Conservation (phyloP, 2,797 vertebrate genomes). For the Chloroceryle amazona region DNA sequence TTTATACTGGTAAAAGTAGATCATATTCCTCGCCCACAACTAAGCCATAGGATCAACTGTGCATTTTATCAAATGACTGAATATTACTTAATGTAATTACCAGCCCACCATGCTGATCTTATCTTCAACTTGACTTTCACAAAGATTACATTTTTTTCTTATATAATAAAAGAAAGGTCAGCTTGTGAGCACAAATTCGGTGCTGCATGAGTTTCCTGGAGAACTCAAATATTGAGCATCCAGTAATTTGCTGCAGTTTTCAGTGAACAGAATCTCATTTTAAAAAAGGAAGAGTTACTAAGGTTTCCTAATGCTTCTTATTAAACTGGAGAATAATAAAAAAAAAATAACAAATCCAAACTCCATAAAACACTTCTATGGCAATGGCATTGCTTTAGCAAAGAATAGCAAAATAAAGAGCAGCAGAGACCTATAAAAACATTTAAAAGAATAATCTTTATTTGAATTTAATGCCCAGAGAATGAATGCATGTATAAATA, state of each 20-base stretch:
- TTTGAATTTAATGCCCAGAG: neutral
- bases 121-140: constrained; percentile 73
- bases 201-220: constrained; percentile 41
- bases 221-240: constrained; percentile 21
- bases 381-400: neutral
- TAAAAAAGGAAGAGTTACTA: neutral
- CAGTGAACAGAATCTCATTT: constrained; percentile 51
- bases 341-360: neutral
- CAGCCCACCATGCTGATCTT: constrained; percentile 78
- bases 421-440: neutral
- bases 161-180: constrained; percentile 74
- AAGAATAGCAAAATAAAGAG: constrained; percentile 46
- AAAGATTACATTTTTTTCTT: constrained; percentile 66
- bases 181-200: constrained; percentile 18
- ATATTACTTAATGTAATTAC: constrained; percentile 80
- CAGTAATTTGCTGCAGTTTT: constrained; percentile 44
- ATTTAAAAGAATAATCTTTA: neutral
- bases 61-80: constrained; percentile 73
- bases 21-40: constrained; percentile 53
- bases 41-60: constrained; percentile 83
- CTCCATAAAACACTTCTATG: neutral
- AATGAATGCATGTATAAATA: neutral
- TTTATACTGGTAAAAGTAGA: constrained; percentile 77
- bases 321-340: constrained; percentile 6
- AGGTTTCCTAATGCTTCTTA: constrained; percentile 40